Percentiles rank a stretch among this genome's conserved stretches.
Conservation (phyloP, 2,797 vertebrate species). For the Sebastes baramenuke region DNA sequence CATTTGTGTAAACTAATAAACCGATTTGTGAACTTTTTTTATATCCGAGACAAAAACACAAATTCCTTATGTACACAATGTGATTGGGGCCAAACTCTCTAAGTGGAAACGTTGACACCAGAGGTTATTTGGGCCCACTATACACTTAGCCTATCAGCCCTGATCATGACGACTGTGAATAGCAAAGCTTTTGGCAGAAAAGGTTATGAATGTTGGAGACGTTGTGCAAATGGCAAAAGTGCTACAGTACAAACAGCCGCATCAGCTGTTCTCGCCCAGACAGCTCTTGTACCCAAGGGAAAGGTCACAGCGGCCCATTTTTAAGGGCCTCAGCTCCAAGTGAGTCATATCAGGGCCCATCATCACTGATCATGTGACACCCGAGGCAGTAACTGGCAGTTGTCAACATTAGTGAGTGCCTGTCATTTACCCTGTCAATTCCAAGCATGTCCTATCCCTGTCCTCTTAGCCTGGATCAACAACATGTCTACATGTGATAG, state of each 20-base stretch:
- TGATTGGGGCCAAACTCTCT: neutral
- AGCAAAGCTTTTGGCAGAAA: slow-evolving; percentile 73
- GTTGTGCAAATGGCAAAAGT: slow-evolving; percentile 67
- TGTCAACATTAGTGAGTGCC: slow-evolving; percentile 74
- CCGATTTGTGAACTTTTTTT: slow-evolving; percentile 30
- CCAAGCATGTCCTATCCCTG: slow-evolving; percentile 36
- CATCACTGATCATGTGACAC: slow-evolving; percentile 76
- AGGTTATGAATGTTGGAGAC: slow-evolving; percentile 70
- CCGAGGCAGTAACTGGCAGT: slow-evolving; percentile 68
- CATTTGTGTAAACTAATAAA: slow-evolving; percentile 45
- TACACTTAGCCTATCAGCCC: slow-evolving; percentile 42
- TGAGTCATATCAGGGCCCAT: slow-evolving; percentile 74
- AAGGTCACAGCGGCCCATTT: slow-evolving; percentile 74
- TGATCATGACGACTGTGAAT: slow-evolving; percentile 58
- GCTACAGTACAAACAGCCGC: slow-evolving; percentile 67
- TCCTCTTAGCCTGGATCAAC: slow-evolving; percentile 51
- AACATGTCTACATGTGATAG: slow-evolving; percentile 24
- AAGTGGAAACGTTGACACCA: slow-evolving; percentile 28
- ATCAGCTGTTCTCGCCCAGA: slow-evolving; percentile 74
- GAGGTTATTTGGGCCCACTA: slow-evolving; percentile 48
- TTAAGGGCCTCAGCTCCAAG: slow-evolving; percentile 63
- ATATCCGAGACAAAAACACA: slow-evolving; percentile 22
- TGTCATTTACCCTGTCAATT: slow-evolving; percentile 74
- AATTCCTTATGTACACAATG: slow-evolving; percentile 10
- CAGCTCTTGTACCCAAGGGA: slow-evolving; percentile 71